A percentile compares a stretch with the other conserved stretches of the same genome.
Conservation (phyloP, 37 sponge, comb jelly and placozoan species). For the Beroe forskalii region DNA sequence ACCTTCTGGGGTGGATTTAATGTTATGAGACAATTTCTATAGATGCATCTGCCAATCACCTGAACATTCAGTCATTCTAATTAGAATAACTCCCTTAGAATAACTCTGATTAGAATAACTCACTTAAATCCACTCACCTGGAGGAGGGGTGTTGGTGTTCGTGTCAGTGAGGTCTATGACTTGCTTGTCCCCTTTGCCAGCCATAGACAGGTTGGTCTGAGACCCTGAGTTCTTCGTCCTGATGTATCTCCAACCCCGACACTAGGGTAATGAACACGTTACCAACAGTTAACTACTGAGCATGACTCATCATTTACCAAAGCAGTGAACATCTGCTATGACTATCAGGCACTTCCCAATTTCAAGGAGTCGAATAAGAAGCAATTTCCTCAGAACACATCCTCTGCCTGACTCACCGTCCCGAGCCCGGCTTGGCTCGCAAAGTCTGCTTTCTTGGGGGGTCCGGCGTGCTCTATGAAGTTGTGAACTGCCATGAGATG, state of each 20-base stretch:
- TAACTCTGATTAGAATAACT: not conserved
- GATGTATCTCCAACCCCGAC: conserved; percentile 41
- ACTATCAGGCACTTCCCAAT: too few species aligned
- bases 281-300: too few species aligned
- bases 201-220: conserved; percentile 27
- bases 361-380: too few species aligned
- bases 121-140: not conserved
- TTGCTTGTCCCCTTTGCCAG: conserved; percentile 24
- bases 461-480: not conserved
- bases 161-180: not conserved
- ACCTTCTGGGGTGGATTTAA: too few species aligned
- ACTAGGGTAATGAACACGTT: not conserved
- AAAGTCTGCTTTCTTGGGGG: conserved; percentile 21
- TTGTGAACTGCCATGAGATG: conserved; percentile 37
- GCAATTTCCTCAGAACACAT: too few species aligned
- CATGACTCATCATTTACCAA: too few species aligned
- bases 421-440: conserved; percentile 58
- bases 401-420: conserved; percentile 14
- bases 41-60: too few species aligned
- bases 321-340: too few species aligned
- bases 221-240: conserved; percentile 47
- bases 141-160: not conserved
- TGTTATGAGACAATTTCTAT: too few species aligned
- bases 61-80: too few species aligned
- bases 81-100: too few species aligned